These are phyloP conservation scores for Phyllotis vaccarum DNA, from an alignment of 2,797 vertebrate genomes.

Conservation along the genomic window DNA sequence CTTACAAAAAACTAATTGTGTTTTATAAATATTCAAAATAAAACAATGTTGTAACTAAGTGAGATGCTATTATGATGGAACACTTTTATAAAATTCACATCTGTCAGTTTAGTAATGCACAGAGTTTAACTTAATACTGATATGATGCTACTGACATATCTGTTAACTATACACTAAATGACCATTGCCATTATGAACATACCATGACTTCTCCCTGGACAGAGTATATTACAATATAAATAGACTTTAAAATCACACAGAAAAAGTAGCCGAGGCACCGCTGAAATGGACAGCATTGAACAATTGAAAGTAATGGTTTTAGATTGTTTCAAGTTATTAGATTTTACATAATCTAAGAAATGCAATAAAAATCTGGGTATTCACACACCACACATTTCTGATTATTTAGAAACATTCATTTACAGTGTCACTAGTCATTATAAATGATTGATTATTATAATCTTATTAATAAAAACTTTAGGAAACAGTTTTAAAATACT, in stretches of 20 bases:
- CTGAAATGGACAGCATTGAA: neutral
- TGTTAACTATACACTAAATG: conserved; percentile 58
- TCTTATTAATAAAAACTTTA: neutral
- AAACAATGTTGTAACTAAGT: conserved; percentile 34
- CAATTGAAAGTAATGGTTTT: neutral
- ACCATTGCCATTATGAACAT: conserved; percentile 67
- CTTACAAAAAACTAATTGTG: neutral
- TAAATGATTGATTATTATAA: neutral
- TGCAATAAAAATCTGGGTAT: neutral
- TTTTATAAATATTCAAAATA: neutral
- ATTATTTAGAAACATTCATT: neutral
- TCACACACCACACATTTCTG: neutral
- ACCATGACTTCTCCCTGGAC: conserved; percentile 42
- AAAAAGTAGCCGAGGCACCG: conserved; percentile 1
- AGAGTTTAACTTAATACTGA: conserved; percentile 62
- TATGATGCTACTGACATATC: conserved; percentile 66
- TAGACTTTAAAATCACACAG: conserved; percentile 43
- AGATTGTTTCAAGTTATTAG: neutral
- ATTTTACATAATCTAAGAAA: conserved; percentile 47
- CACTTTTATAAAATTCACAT: conserved; percentile 74
- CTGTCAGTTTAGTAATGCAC: conserved; percentile 57
- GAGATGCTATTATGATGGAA: conserved; percentile 56
- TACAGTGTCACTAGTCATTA: neutral
- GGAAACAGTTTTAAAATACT: neutral
- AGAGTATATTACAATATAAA: conserved; percentile 40